Evolutionary conservation across 2,888 invertebrate genomes (phyloP).

Genomic region (Chorisops tibialis): DNA sequence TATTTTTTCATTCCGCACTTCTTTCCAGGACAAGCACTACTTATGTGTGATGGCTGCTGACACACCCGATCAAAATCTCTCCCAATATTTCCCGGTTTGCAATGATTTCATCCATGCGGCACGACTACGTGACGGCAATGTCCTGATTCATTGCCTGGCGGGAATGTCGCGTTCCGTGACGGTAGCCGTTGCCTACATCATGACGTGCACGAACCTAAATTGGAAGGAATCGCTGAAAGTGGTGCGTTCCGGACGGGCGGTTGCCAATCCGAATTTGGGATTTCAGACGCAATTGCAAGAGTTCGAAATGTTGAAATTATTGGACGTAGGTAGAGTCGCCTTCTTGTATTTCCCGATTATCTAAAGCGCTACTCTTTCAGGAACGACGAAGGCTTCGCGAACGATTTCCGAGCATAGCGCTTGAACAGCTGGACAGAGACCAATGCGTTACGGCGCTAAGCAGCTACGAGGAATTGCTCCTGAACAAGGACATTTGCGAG

Average conservation of each 20-base stretch:
- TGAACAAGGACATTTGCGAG: slow-evolving; percentile 78
- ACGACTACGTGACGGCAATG: slow-evolving; percentile 81
- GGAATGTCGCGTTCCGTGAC: slow-evolving; percentile 97
- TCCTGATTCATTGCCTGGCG: slow-evolving; percentile 92
- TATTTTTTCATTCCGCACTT: slow-evolving; percentile 23
- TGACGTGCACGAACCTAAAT: slow-evolving; percentile 84
- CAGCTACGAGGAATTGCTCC: slow-evolving; percentile 77
- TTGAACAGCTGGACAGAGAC: slow-evolving; percentile 68
- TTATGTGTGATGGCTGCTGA: slow-evolving; percentile 95
- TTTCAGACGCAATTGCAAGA: slow-evolving; percentile 93
- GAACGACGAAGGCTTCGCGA: slow-evolving; percentile 81
- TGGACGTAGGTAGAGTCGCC: slow-evolving; percentile 66
- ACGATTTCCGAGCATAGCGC: slow-evolving; percentile 75
- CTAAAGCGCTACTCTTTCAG: slow-evolving; percentile 51
- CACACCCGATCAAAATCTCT: slow-evolving; percentile 88
- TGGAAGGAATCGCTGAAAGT: slow-evolving; percentile 94
- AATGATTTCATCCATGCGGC: slow-evolving; percentile 97
- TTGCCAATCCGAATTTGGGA: slow-evolving; percentile 94
- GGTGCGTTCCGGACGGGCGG: slow-evolving; percentile 83
- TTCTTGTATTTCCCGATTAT: background rate
- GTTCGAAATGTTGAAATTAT: slow-evolving; percentile 75
- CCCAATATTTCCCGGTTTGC: slow-evolving; percentile 88
- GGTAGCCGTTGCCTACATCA: slow-evolving; percentile 92
- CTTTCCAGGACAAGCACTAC: slow-evolving; percentile 88
- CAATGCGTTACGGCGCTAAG: slow-evolving; percentile 76